phyloP scores from a whole-genome alignment of 2,888 invertebrate genomes.

The Drosophila tripunctata region DNA sequence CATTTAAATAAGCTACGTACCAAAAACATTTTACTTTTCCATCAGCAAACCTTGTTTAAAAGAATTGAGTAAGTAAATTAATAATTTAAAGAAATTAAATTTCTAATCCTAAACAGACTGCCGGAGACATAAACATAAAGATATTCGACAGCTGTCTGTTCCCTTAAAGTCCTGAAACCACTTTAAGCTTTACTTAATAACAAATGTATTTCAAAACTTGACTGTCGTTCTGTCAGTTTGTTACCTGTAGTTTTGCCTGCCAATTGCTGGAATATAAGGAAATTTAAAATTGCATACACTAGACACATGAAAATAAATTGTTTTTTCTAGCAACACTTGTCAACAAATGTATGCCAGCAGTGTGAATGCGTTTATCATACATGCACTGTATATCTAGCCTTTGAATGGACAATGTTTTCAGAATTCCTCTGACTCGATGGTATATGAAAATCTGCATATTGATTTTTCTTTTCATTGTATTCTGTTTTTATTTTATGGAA shows the following conservation, averaged over 20 bases:
- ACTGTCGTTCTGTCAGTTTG: conserved; percentile 17
- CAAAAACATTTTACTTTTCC: no score
- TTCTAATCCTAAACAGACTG: no score
- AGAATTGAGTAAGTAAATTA: no score
- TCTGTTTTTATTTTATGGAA: conserved; percentile 5
- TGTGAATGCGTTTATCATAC: conserved; percentile 36
- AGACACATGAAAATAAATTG: conserved; percentile 72
- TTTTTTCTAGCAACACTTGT: conserved; percentile 65
- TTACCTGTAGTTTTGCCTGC: conserved; percentile 25
- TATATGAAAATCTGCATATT: conserved; percentile 63
- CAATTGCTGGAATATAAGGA: conserved; percentile 46
- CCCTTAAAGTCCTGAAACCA: no score
- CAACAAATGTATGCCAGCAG: conserved; percentile 18
- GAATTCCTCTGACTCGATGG: conserved; percentile 32
- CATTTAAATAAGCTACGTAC: conserved; percentile 41
- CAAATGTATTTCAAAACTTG: no score
- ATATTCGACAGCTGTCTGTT: no score
- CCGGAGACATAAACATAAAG: no score
- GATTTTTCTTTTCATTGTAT: conserved; percentile 44
- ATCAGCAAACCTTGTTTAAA: no score
- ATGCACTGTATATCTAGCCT: conserved; percentile 41
- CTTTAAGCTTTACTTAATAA: no score
- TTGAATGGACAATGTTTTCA: conserved; percentile 33
- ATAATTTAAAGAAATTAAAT: no score
- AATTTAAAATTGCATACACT: conserved; percentile 74